These are phyloP conservation scores for Hemitrygon akajei DNA, from an alignment of 2,797 vertebrate species.

Conservation along the genomic window DNA sequence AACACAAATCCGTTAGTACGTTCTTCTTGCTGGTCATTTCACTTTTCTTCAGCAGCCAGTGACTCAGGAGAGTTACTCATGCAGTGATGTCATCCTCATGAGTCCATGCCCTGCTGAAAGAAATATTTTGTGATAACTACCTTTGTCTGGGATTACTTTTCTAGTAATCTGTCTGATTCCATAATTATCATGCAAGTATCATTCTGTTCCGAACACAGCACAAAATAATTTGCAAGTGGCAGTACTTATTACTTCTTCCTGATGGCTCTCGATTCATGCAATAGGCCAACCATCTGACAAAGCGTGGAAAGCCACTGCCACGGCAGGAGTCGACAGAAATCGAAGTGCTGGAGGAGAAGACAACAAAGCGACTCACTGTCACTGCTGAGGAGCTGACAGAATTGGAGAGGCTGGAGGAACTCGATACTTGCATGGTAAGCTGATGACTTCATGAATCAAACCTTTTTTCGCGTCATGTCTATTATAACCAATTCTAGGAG, in stretches of 20 bases:
- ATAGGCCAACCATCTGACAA: conserved; percentile 82
- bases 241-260: background rate
- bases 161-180: background rate
- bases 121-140: background rate
- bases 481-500: background rate
- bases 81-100: background rate
- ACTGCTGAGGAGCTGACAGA: conserved; percentile 71
- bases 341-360: conserved; percentile 74
- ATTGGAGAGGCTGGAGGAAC: conserved; percentile 81
- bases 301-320: conserved; percentile 68
- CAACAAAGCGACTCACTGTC: conserved; percentile 63
- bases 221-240: background rate
- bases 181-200: background rate
- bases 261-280: background rate
- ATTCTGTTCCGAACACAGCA: background rate
- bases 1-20: background rate
- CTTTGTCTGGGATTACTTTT: background rate
- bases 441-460: background rate
- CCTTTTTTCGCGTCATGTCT: background rate
- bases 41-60: background rate
- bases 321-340: conserved; percentile 75
- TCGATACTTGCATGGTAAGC: conserved; percentile 89
- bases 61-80: background rate
- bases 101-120: background rate
- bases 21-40: background rate